Evolutionary conservation across 2,797 vertebrate species (phyloP), one percentile per base, ranked within the genome.

Genomic region (Spizella passerina): DNA sequence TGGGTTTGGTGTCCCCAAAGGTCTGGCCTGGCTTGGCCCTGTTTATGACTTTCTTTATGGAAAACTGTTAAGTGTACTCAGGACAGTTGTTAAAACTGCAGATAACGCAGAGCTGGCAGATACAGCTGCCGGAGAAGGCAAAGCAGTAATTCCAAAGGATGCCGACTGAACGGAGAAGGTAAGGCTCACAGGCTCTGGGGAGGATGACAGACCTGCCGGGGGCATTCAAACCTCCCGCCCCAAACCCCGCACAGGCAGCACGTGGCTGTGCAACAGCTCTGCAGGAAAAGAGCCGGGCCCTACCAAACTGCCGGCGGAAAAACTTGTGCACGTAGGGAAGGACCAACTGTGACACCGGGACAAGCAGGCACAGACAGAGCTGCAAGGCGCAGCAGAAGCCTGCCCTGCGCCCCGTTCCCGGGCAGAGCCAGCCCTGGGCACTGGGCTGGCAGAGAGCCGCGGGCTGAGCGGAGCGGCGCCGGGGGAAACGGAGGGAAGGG

Each of bases 311-410:
- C 55, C 6, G 14, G 18, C 1, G 2, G 23, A 27, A 57, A 43
- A 44, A 15, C 0, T 14, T 0, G 5, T 2, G 43, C 60, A 5
- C 10, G 5, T 0, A 5, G 41, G 10, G 19, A 9, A 27, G 12
- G 23, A 2, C 0, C 19, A 23, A 3, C 4, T 9, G 11, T 6
- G 18, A 3, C 8, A 2, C 12, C 3, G 32, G 32, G 57, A 4
- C 3, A 20, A 21, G 15, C 3, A 6, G n/a, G 46, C 44, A n/a
- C 23, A 24, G 52, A 11, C n/a, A 5, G 50, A 27, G 49, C 49
- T 7, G 32, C 36, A 13, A 22, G 61, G 14, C 32, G 4, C 60
- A 19, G 1, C 34, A 1, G 12, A 8, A 55, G 41, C n/a, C 17
- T 4, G 4, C 38, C 38, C 9, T 0, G 32, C 12, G 4, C 2